Base-by-base conservation (phyloP, 2,888 invertebrate species). In the Drosophila neotestacea region DNA sequence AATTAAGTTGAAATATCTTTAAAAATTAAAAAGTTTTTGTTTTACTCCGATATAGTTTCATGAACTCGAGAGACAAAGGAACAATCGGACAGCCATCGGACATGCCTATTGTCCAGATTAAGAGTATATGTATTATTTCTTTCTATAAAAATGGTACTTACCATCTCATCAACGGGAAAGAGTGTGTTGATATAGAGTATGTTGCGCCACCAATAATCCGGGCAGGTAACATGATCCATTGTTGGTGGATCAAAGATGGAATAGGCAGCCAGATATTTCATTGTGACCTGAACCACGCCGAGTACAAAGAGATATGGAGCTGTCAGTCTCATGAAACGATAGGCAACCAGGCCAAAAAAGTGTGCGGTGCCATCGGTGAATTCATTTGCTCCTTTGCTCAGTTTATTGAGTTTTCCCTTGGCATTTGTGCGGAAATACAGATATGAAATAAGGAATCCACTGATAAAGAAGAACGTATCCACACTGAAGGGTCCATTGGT, bases 151-250 rank as follows among this genome's bases (percentile, higher is more conserved):
- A 16, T 16, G 16, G 32, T 2, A 28, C 92, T 93, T 91, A 96
- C 97, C 97, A 97, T 97, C 92, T 97, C 95, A 30, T 96, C 96
- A 9, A 96, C 96, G 0, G 97, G 96, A 90, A 96, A 97, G 16
- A 97, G 93, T 0, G 97, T 97, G 92, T 97, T 97, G 90, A 97
- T 96, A 89, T 97, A 97, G 1, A 97, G 93, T 44, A 97, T 93
- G 92, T 97, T 97, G 77, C 97, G 94, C 97, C 97, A 97, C 97
- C 97, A 97, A 91, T 95, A 97, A 80, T 95, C 94, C 16, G 96
- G 96, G 88, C 97, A 97, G 84, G 96, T 97, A 62, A 95, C 93
- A 91, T 97, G 96, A 93, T 97, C 97, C 91, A 94, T 94, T 0
- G 96, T 95, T 0, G 96, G 96, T 4, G 96, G 96, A 91, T 97